phyloP scores from a whole-genome alignment of 2,888 invertebrate genomes.

The Drosophila tripunctata region DNA sequence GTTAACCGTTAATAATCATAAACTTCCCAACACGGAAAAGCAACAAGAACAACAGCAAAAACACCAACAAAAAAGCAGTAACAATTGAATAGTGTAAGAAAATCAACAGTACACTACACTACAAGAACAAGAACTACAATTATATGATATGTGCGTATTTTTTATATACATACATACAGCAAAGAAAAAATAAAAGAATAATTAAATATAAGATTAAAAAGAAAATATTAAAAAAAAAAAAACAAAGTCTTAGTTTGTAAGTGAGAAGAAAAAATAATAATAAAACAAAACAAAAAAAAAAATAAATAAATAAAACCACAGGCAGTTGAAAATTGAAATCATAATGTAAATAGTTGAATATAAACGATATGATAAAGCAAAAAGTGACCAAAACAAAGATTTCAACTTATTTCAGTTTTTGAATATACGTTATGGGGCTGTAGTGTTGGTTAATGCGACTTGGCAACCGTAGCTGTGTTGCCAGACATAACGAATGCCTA shows the following conservation, averaged over 20 bases:
- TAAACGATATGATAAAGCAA: slow-evolving; percentile 73
- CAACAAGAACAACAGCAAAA: slow-evolving; percentile 1
- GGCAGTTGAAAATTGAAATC: slow-evolving; percentile 50
- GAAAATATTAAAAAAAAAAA: slow-evolving; percentile 12
- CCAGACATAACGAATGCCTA: too few species aligned
- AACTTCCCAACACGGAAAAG: slow-evolving; percentile 30
- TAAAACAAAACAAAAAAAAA: slow-evolving; percentile 29
- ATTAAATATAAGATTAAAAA: slow-evolving; percentile 22
- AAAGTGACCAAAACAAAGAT: slow-evolving; percentile 42
- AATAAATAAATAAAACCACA: too few species aligned
- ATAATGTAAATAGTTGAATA: slow-evolving; percentile 81
- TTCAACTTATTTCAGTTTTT: not conserved
- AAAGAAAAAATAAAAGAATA: slow-evolving; percentile 11
- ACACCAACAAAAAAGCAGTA: slow-evolving; percentile 14
- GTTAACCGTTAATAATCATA: slow-evolving; percentile 32
- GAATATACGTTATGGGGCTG: not conserved
- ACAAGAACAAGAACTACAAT: slow-evolving; percentile 12
- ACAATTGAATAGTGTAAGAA: slow-evolving; percentile 10
- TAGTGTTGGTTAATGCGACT: not conserved
- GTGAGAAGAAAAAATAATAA: slow-evolving; percentile 29
- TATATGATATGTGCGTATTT: slow-evolving; percentile 43
- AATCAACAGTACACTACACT: slow-evolving; percentile 23
- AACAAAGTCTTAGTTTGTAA: slow-evolving; percentile 49
- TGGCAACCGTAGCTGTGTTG: not conserved
- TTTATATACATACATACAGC: slow-evolving; percentile 38